phyloP scores from a whole-genome alignment of 2,797 vertebrate genomes.

The Champsocephalus esox region DNA sequence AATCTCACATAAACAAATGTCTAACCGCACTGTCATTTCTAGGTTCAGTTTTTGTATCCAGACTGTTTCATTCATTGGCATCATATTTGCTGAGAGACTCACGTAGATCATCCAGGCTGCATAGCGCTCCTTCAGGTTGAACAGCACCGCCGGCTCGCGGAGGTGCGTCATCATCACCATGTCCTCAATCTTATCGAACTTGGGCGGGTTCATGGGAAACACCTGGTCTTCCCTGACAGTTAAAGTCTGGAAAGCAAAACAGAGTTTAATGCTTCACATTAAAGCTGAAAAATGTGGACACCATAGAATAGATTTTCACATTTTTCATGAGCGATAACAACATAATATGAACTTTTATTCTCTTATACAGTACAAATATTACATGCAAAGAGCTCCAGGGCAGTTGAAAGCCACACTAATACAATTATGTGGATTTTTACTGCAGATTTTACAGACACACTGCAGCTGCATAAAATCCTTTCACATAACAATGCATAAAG shows the following conservation, averaged over 20 bases:
- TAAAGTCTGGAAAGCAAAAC: constrained; percentile 56
- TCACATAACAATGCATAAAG: neutral
- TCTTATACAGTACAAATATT: neutral
- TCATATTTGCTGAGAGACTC: constrained; percentile 39
- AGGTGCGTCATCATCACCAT: constrained; percentile 91
- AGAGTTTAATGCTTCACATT: neutral
- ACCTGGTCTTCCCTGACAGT: constrained; percentile 84
- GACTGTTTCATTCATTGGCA: too few relatives aligned
- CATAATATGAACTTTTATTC: constrained; percentile 8
- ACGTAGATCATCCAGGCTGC: constrained; percentile 49
- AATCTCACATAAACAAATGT: too few relatives aligned
- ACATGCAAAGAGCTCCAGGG: neutral
- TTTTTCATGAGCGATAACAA: neutral
- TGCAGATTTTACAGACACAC: constrained; percentile 8
- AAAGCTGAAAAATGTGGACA: neutral
- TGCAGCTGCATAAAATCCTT: constrained; percentile 6
- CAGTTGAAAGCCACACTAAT: constrained; percentile 20
- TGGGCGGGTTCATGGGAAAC: constrained; percentile 62
- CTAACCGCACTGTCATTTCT: too few relatives aligned
- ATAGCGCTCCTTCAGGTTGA: constrained; percentile 90
- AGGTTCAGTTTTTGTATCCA: too few relatives aligned
- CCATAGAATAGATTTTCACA: neutral
- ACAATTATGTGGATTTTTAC: constrained; percentile 15
- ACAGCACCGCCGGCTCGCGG: constrained; percentile 88
- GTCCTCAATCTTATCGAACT: too few relatives aligned